Conservation (phyloP, 2,888 invertebrate genomes). For the Meteorus cinctellus region DNA sequence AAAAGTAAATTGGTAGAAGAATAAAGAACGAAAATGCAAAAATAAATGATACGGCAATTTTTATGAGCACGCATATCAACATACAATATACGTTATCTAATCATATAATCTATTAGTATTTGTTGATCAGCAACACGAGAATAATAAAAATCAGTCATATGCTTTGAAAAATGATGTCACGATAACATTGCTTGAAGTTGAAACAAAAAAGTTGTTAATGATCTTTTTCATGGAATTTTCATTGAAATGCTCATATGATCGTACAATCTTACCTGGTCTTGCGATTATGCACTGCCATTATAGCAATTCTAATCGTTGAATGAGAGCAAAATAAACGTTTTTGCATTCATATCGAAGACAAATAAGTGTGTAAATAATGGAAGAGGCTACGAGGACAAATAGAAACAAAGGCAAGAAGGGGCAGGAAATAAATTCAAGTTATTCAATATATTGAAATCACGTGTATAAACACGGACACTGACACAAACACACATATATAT, state of each 20-base stretch:
- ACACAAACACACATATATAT: background rate
- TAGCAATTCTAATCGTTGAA: background rate
- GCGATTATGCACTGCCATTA: background rate
- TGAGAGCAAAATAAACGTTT: background rate
- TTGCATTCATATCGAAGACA: background rate
- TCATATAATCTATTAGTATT: constrained; percentile 21
- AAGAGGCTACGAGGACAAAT: background rate
- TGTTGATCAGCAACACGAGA: background rate
- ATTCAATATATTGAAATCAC: background rate
- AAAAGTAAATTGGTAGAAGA: background rate
- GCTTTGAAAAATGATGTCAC: constrained; percentile 40
- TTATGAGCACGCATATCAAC: background rate
- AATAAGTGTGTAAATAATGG: background rate
- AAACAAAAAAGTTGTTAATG: background rate
- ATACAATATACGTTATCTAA: background rate
- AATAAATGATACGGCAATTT: background rate
- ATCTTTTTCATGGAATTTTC: background rate
- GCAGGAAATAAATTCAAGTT: background rate
- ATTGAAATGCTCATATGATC: background rate
- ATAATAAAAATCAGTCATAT: constrained; percentile 39
- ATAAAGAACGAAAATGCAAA: background rate
- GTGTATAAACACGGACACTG: background rate
- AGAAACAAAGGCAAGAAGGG: background rate
- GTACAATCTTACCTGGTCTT: background rate
- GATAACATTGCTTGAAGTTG: constrained; percentile 34